Evolutionary conservation across 2,888 invertebrate species (phyloP), one percentile per base, ranked within the genome.

Genomic region (Desoria tigrina): DNA sequence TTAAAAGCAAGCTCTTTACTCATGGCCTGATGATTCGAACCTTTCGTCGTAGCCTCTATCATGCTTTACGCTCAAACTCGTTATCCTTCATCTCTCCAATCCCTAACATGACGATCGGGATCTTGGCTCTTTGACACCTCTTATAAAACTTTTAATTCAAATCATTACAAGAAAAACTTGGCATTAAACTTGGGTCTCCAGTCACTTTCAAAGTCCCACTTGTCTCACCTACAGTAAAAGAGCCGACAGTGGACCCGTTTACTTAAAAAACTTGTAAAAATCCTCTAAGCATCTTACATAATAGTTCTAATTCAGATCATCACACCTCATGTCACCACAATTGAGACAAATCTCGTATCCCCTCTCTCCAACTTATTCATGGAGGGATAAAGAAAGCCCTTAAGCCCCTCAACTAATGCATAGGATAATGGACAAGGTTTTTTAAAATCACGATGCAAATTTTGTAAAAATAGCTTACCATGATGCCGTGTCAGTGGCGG

Each of bases 401-500:
- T 11, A n/a, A n/a, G n/a, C n/a, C n/a, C n/a, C n/a, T n/a, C n/a
- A n/a, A n/a, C n/a, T n/a, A n/a, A n/a, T n/a, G n/a, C n/a, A n/a
- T n/a, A n/a, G n/a, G n/a, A n/a, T n/a, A n/a, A 32, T 32, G 32
- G 32, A 32, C 32, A 7, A 4, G 11, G 32, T 32, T 32, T 32
- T 11, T 32, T 7, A 32, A 32, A 32, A 32, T 32, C 6, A 11
- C 6, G 32, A 32, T 32, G 32, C 11, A 32, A 32, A 32, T 32
- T 32, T 32, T 32, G 11, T 32, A 7, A 18, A 45, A 45, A 16
- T 9, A 6, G 6, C 71, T 72, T 64, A 74, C 74, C 71, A 62
- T 75, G 74, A 65, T 72, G 74, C 64, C 74, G 72, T 61, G 66
- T 68, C 32, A 69, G 71, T 50, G 74, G 71, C 49, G 76, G 74